phyloP scores from a whole-genome alignment of 1,140 invertebrate species.

The Lordiphosa mommai region DNA sequence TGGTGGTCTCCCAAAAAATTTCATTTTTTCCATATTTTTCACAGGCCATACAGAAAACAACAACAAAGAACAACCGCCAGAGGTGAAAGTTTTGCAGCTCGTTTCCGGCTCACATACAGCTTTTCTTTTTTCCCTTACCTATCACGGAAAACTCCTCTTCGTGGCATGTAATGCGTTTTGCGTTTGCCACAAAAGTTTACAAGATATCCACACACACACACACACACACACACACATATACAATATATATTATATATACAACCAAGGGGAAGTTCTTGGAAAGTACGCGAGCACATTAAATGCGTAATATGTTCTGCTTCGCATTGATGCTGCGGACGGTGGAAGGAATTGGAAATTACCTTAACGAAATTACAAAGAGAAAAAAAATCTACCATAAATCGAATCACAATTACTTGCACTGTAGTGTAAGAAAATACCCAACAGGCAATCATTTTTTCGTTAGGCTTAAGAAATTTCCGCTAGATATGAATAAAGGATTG shows the following conservation, averaged over 20 bases:
- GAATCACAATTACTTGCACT: too few species aligned
- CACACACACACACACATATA: constrained; percentile 1
- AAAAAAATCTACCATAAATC: not conserved
- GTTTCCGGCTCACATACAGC: constrained; percentile 57
- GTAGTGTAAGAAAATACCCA: too few species aligned
- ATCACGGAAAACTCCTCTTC: constrained; percentile 27
- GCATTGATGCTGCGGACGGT: constrained; percentile 40
- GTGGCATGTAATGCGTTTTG: constrained; percentile 59
- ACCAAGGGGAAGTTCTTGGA: constrained; percentile 40
- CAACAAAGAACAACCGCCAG: constrained; percentile 28
- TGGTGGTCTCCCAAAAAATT: constrained; percentile 31
- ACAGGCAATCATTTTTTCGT: too few species aligned
- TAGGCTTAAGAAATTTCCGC: too few species aligned
- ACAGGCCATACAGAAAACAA: constrained; percentile 31
- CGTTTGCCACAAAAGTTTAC: constrained; percentile 66
- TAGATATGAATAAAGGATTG: too few species aligned
- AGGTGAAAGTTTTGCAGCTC: constrained; percentile 74
- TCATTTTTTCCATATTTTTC: constrained; percentile 63
- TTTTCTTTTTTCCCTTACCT: not conserved
- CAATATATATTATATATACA: constrained; percentile 17
- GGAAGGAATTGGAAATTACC: constrained; percentile 25
- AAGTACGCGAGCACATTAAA: constrained; percentile 73
- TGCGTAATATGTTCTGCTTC: constrained; percentile 71
- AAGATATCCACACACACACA: constrained; percentile 32
- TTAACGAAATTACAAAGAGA: constrained; percentile 15